Base-by-base conservation (phyloP, 2,113 vertebrate species). In the Melospiza melodia region DNA sequence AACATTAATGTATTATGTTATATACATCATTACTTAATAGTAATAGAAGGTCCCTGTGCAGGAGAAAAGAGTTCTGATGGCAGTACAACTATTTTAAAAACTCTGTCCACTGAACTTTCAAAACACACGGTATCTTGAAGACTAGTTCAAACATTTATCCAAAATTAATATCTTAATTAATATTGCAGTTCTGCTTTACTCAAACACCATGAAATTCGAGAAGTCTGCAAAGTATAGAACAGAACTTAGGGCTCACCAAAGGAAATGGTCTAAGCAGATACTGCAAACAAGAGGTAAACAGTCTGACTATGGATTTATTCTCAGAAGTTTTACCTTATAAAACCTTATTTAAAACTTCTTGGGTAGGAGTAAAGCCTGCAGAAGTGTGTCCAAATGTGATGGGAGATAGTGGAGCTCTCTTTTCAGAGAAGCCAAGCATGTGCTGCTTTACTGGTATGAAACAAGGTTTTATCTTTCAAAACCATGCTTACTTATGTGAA, bases 21-120 rank as follows among this genome's bases (percentile, higher is more conserved):
- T 96, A 94, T 96, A 93, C 86, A 92, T 93, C 65, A 81, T 94
- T 96, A 77, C 31, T 81, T 71, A 55, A 65, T 48, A 69, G 78
- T 33, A 85, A 85, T 85, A 88, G 65, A 81, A 59, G 41, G 88
- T 85, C 84, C 91, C 90, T 84, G 59, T 68, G 57, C 46, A 52
- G 37, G 37, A 94, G 86, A 94, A 95, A 96, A 41, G 72, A 72
- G 48, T 88, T 93, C 90, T 91, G 93, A 91, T 86, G 89, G 72
- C 82, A 78, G 66, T 54, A 73, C 10, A 63, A 54, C 71, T 89
- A 54, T 87, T 94, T 94, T 81, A 55, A 85, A 81, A 68, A 74
- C 89, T 75, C 43, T 80, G 49, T 51, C 65, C 75, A 74, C 84
- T 86, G 76, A 75, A 93, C 37, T 95, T 94, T 84, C 75, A 77